Percentiles rank a stretch among this genome's conserved stretches.
These are phyloP conservation scores for Belgica antarctica DNA, from an alignment of 2,888 invertebrate species.

Conservation along the genomic window DNA sequence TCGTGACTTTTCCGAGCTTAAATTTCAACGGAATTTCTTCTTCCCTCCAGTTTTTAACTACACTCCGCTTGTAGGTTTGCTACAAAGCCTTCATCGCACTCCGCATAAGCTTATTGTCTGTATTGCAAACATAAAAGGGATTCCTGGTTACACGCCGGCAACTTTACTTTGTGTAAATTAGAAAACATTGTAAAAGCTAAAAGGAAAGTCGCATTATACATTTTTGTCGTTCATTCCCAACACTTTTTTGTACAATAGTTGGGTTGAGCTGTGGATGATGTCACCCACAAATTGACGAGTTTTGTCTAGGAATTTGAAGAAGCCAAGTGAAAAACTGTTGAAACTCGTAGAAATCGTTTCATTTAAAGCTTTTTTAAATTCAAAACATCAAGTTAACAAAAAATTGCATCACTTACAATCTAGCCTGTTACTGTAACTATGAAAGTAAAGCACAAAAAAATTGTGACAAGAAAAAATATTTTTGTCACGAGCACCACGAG, in stretches of 20 bases:
- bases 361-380: too few relatives aligned
- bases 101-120: neutral
- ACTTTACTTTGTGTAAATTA: neutral
- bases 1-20: too few relatives aligned
- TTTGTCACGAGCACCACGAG: conserved; percentile 2
- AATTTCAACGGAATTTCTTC: too few relatives aligned
- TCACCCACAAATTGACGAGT: too few relatives aligned
- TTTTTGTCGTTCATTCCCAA: neutral
- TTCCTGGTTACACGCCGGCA: neutral
- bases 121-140: neutral
- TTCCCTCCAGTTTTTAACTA: too few relatives aligned
- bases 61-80: neutral
- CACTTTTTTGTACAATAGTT: neutral
- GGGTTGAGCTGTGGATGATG: neutral
- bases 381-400: too few relatives aligned
- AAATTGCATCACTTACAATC: too few relatives aligned
- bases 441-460: too few relatives aligned
- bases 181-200: neutral
- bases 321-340: too few relatives aligned
- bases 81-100: neutral
- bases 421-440: too few relatives aligned
- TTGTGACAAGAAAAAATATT: neutral
- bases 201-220: conserved; percentile 5
- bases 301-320: too few relatives aligned
- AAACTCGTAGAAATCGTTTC: too few relatives aligned